Conservation (phyloP, 2,113 vertebrate species). For the Poeciliopsis prolifica region DNA sequence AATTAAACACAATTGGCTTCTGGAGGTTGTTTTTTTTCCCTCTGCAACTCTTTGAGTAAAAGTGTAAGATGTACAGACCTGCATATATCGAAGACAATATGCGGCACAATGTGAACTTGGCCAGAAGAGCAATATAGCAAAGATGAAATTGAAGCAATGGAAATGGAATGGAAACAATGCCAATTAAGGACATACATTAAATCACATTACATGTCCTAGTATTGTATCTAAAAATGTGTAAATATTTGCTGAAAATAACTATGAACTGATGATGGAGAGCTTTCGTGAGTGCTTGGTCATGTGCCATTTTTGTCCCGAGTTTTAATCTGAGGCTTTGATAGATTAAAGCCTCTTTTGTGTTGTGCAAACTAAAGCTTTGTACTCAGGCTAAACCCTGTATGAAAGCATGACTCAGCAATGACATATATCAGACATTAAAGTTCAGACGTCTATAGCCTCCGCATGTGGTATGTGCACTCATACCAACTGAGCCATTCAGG, state of each 20-base stretch:
- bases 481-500: too few species aligned
- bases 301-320: background rate
- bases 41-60: too few species aligned
- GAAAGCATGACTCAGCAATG: background rate
- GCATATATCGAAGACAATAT: background rate
- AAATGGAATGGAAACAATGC: background rate
- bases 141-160: too few species aligned
- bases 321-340: background rate
- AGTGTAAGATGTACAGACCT: too few species aligned
- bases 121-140: background rate
- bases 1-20: background rate
- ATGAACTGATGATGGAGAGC: background rate
- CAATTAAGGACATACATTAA: background rate
- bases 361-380: background rate
- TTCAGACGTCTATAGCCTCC: background rate
- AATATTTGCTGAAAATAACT: background rate
- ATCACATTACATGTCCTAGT: background rate
- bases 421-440: background rate
- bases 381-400: background rate
- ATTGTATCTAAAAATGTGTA: background rate
- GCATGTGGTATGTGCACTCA: too few species aligned
- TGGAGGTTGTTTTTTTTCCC: background rate
- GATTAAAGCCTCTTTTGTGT: conserved; percentile 1
- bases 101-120: background rate
- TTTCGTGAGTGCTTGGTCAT: background rate